phyloP scores from a whole-genome alignment of 2,113 vertebrate species.

The Dryoscopus gambensis region DNA sequence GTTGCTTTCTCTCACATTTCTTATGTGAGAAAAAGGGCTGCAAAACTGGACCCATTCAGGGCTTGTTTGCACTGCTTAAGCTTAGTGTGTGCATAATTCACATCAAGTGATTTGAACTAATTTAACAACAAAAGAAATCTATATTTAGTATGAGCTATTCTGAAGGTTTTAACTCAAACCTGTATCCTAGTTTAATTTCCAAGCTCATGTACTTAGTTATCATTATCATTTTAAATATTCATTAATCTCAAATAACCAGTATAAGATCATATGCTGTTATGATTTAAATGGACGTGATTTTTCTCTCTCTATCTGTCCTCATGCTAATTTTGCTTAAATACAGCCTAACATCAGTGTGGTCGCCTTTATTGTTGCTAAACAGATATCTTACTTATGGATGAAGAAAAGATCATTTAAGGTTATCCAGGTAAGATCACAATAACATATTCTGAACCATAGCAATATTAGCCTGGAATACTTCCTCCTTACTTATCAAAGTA shows the following conservation, averaged over 20 bases:
- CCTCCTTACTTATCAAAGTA: neutral
- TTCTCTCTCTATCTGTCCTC: neutral
- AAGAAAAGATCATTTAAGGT: neutral
- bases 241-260: neutral
- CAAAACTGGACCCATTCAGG: neutral
- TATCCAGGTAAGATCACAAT: neutral
- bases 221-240: neutral
- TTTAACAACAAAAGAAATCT: neutral
- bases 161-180: neutral
- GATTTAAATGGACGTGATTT: neutral
- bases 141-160: neutral
- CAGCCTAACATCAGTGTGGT: neutral
- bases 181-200: neutral
- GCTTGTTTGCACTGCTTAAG: neutral
- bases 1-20: neutral
- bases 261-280: neutral
- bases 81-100: neutral
- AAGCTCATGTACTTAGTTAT: neutral
- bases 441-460: neutral
- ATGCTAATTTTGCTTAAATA: neutral
- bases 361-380: neutral
- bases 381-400: neutral
- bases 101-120: neutral
- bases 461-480: neutral
- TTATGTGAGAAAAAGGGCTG: neutral